These are phyloP conservation scores for Anoura caudifer DNA, from an alignment of 2,113 vertebrate genomes.

Conservation along the genomic window DNA sequence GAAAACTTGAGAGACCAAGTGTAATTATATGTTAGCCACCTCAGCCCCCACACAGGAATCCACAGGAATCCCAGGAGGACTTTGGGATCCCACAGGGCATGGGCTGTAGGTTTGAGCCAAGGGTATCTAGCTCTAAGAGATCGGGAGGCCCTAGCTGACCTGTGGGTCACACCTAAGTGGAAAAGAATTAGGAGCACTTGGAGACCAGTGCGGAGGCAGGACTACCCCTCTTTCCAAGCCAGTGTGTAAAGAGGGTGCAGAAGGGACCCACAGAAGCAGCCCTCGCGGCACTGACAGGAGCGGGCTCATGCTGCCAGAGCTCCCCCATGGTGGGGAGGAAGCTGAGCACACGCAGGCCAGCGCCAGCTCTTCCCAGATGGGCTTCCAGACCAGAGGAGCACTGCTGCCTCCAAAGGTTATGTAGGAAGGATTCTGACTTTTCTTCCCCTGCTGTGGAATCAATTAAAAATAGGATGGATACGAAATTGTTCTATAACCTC, in stretches of 20 bases:
- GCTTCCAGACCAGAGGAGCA: conserved; percentile 35
- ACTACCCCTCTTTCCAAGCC: neutral
- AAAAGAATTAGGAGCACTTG: neutral
- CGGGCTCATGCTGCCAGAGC: neutral
- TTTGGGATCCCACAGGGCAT: neutral
- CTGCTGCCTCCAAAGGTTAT: conserved; percentile 25
- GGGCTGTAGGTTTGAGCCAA: neutral
- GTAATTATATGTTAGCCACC: neutral
- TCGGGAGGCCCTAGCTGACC: too few relatives aligned
- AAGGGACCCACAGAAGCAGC: neutral
- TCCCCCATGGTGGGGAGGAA: neutral
- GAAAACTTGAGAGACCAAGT: neutral
- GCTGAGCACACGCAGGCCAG: neutral
- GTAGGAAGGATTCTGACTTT: conserved; percentile 41
- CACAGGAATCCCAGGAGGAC: neutral
- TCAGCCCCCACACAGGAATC: neutral
- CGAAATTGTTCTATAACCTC: conserved; percentile 67
- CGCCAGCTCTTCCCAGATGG: neutral
- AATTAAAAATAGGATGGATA: conserved; percentile 70
- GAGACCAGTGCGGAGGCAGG: neutral
- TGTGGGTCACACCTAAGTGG: neutral
- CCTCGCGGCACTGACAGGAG: neutral
- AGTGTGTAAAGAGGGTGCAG: neutral
- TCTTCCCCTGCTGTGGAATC: conserved; percentile 69
- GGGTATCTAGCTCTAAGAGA: neutral